These are phyloP conservation scores for Torymus aiolomorphi DNA, from an alignment of 2,888 invertebrate species.

Conservation along the genomic window DNA sequence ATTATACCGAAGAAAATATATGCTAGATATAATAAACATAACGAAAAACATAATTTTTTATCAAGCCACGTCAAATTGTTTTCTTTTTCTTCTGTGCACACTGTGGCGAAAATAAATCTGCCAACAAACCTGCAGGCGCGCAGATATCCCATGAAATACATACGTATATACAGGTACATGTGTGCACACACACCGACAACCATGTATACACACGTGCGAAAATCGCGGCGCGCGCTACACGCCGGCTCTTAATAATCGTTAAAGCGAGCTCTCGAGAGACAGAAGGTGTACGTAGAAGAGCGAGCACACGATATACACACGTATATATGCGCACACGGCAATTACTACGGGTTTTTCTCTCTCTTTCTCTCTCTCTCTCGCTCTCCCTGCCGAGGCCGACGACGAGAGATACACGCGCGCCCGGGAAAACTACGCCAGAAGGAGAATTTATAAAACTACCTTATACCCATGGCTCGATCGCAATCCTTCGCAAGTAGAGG, in stretches of 20 bases:
- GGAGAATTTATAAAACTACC: constrained; percentile 44
- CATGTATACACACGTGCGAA: too few relatives aligned
- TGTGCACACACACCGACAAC: too few relatives aligned
- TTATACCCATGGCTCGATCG: constrained; percentile 2
- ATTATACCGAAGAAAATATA: too few relatives aligned
- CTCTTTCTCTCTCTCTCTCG: too few relatives aligned
- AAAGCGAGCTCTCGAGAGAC: constrained; percentile 42
- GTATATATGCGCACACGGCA: background rate
- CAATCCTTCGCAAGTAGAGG: background rate
- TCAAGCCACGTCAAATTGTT: constrained; percentile 25
- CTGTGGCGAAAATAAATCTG: too few relatives aligned
- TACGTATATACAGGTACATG: too few relatives aligned
- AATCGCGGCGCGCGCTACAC: background rate
- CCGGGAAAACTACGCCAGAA: background rate
- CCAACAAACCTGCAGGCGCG: too few relatives aligned
- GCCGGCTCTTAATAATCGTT: constrained; percentile 49
- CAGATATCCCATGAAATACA: too few relatives aligned
- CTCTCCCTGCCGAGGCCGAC: background rate
- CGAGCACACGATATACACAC: background rate
- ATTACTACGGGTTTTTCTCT: constrained; percentile 19
- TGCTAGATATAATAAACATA: too few relatives aligned
- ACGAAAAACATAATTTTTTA: constrained; percentile 15
- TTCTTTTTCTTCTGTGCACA: too few relatives aligned
- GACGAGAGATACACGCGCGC: constrained; percentile 17
- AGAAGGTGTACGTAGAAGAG: background rate